Evolutionary conservation across 2,113 vertebrate species (phyloP), one percentile per base, ranked within the genome.

Genomic region (Raja brachyura): DNA sequence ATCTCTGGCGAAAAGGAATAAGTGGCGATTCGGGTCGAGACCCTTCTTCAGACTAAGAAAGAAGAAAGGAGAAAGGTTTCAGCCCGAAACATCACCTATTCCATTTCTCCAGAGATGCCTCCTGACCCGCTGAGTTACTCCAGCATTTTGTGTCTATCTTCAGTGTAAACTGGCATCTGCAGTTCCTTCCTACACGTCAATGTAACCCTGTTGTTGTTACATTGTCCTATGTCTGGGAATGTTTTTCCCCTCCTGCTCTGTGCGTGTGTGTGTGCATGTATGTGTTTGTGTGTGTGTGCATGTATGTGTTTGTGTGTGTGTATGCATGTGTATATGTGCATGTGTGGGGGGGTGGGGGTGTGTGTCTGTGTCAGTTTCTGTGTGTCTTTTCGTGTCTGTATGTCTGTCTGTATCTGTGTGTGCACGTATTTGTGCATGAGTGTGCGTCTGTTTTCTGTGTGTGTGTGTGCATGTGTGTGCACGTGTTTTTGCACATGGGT

Each of bases 191-290:
- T 1, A 48, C 39, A 48, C 39, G 93, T 93, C 95, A 93, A n/a
- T 93, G 11, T 90, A 94, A 90, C 90, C 94, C 39, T 77, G 94
- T 94, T 93, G 93, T 94, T 94, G 83, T 95, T 95, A 94, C 94
- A 94, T 93, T 54, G 6, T 94, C 95, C 95, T 96, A 95, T 95
- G 96, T 95, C 95, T 93, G 93, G 81, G 95, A 93, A 94, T 94
- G 79, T 94, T 94, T 93, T 94, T 93, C 83, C 93, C 95, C 83
- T 76, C 94, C 94, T 4, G 20, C 3, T 92, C 1, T 92, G 8
- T 31, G 4, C 22, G 14, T 90, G 59, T 16, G 0, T 25, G 20
- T 28, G 20, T 54, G 39, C 61, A 22, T n/a, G 48, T 86, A 22
- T 25, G 7, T 76, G 22, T 76, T 5, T 76, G 2, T 77, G 25